Evolutionary conservation across 2,888 invertebrate species (phyloP).

Genomic region (Chirona hameri): DNA sequence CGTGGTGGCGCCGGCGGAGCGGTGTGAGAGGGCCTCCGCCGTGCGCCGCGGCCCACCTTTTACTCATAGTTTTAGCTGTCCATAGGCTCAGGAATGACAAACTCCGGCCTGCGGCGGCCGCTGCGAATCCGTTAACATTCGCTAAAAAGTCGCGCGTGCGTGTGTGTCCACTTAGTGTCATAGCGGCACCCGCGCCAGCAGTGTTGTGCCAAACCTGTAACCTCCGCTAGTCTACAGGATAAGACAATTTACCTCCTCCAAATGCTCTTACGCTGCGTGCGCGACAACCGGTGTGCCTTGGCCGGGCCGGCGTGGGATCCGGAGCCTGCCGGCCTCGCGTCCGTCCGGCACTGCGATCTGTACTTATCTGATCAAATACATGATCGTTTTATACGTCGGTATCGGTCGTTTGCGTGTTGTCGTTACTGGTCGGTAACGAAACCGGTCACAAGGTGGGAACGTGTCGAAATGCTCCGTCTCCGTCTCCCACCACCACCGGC

Average conservation of each 20-base stretch:
- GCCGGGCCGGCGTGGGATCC: background rate
- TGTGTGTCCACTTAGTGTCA: background rate
- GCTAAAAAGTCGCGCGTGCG: background rate
- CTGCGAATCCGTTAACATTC: background rate
- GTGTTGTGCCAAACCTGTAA: constrained; percentile 12
- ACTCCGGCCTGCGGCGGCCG: background rate
- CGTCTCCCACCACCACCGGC: too few relatives aligned
- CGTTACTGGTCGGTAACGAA: background rate
- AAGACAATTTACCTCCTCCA: constrained; percentile 27
- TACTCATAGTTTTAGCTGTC: constrained; percentile 29
- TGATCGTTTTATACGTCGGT: constrained; percentile 4
- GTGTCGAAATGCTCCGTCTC: too few relatives aligned
- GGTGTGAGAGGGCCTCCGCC: background rate
- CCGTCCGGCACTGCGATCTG: background rate
- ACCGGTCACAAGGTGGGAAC: too few relatives aligned
- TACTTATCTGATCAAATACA: constrained; percentile 28
- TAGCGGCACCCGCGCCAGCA: background rate
- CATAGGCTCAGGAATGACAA: constrained; percentile 14
- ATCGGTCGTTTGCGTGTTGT: background rate
- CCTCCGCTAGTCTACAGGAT: constrained; percentile 6
- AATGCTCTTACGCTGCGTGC: background rate
- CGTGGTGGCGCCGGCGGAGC: background rate
- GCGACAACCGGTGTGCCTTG: background rate
- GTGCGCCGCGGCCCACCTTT: background rate
- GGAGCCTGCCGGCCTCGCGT: background rate